Base-by-base conservation (phyloP, 2,113 vertebrate species). In the Poecile atricapillus region DNA sequence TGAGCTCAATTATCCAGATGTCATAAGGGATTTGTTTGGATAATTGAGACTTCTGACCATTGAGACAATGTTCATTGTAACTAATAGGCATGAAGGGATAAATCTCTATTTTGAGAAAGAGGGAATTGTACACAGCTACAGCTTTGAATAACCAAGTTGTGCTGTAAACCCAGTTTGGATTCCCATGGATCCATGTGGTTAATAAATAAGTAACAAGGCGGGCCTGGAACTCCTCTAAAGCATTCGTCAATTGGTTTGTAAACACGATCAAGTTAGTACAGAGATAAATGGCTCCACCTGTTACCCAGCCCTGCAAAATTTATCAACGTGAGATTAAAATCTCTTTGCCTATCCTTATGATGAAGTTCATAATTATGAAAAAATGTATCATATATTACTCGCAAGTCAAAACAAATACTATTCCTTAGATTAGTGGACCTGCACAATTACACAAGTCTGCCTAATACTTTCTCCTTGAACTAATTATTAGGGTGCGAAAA, bases 331-430 rank as follows among this genome's bases (percentile, higher is more conserved):
- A 95, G 95, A 97, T 97, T 86, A 93, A 84, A 93, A 95, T 96
- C 93, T 96, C 83, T 93, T 86, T 94, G 80, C 86, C 88, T 95
- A 92, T 82, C 92, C 88, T 96, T 90, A 83, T 78, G 41, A 93
- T 95, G 95, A 93, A 84, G 93, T 90, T 96, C 92, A 90, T 96
- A 93, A 96, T 95, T 94, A 96, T 65, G 83, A 94, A 96, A 96
- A 96, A 96, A 94, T 95, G 93, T 95, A 81, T 84, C 69, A 47
- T 82, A 71, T 94, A 90, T 95, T 92, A 94, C 88, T 94, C 37
- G 0, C 90, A 97, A 96, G 90, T 97, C 96, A 97, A 96, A 97
- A 96, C 95, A 97, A 96, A 95, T 95, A 83, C 85, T 93, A 49
- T 81, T 86, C 79, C 83, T 83, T 49, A 90, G 56, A 90, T 95